Evolutionary conservation across 2,797 vertebrate genomes (phyloP).

Genomic region (Falco rusticolus): DNA sequence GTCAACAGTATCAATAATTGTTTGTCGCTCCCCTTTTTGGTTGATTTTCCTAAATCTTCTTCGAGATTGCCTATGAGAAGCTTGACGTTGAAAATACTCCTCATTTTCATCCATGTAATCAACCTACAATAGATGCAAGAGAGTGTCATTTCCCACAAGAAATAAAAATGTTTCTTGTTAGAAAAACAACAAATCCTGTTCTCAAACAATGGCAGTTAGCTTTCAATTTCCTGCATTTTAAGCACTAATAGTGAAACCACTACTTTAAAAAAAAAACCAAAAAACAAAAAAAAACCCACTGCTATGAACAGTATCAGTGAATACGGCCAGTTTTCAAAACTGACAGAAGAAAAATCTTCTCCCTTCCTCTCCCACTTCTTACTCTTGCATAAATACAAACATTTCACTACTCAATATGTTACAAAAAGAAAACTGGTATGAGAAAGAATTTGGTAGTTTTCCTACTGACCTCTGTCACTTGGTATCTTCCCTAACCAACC

Average conservation of each 20-base stretch:
- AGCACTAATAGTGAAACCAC: background rate
- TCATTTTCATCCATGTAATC: slow-evolving; percentile 99
- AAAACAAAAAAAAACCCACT: background rate
- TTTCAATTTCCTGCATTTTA: slow-evolving; percentile 56
- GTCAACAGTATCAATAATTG: slow-evolving; percentile 98
- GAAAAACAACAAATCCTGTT: slow-evolving; percentile 7
- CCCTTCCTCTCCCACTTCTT: background rate
- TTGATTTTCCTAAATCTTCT: slow-evolving; percentile 98
- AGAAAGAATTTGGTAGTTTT: background rate
- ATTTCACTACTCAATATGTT: background rate
- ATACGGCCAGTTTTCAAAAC: background rate
- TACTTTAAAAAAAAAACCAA: background rate
- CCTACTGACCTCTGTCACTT: background rate
- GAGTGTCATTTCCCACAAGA: background rate
- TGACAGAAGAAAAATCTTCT: background rate
- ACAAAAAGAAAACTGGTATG: background rate
- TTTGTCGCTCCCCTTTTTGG: slow-evolving; percentile 98
- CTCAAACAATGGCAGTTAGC: background rate
- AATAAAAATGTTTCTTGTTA: background rate
- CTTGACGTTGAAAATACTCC: slow-evolving; percentile 98
- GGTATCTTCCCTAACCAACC: background rate
- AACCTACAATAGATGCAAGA: slow-evolving; percentile 81
- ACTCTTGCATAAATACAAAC: background rate
- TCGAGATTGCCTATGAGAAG: slow-evolving; percentile 95
- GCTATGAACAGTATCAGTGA: background rate